A percentile compares a stretch with the other conserved stretches of the same genome.
Evolutionary conservation across 2,888 invertebrate genomes (phyloP).

Genomic region (Acleris sparsana): DNA sequence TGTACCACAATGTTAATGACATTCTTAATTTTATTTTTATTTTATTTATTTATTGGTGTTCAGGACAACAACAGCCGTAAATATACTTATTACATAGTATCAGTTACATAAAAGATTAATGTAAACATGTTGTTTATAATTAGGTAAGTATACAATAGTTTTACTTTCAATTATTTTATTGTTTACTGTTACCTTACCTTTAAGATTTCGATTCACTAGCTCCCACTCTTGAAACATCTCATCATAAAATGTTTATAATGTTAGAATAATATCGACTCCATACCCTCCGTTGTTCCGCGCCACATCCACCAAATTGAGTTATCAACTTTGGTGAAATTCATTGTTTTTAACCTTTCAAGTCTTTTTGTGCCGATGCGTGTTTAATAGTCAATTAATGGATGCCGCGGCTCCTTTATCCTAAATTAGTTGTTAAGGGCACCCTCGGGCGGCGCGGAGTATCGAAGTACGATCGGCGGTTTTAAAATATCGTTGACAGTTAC

Average conservation of each 20-base stretch:
- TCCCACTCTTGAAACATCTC: no score
- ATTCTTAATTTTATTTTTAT: no score
- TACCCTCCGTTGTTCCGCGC: constrained; percentile 44
- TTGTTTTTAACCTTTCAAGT: constrained; percentile 73
- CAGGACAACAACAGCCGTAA: no score
- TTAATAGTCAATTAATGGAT: constrained; percentile 82
- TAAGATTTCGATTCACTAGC: no score
- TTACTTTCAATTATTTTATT: no score
- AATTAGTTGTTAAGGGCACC: constrained; percentile 60
- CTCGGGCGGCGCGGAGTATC: constrained; percentile 40
- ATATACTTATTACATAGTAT: no score
- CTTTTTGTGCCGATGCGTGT: constrained; percentile 78
- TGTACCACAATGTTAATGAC: no score
- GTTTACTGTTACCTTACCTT: no score
- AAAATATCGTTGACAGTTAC: constrained; percentile 27
- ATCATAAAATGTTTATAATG: not conserved
- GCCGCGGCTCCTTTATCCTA: constrained; percentile 71
- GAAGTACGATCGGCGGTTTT: not conserved
- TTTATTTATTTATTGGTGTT: no score
- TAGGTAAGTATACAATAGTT: no score
- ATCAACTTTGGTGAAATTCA: constrained; percentile 82
- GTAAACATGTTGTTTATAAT: no score
- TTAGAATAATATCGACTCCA: constrained; percentile 46
- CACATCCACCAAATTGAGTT: constrained; percentile 75
- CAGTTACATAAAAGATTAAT: no score